Base-by-base conservation (phyloP, 2,113 vertebrate genomes). In the Excalfactoria chinensis region DNA sequence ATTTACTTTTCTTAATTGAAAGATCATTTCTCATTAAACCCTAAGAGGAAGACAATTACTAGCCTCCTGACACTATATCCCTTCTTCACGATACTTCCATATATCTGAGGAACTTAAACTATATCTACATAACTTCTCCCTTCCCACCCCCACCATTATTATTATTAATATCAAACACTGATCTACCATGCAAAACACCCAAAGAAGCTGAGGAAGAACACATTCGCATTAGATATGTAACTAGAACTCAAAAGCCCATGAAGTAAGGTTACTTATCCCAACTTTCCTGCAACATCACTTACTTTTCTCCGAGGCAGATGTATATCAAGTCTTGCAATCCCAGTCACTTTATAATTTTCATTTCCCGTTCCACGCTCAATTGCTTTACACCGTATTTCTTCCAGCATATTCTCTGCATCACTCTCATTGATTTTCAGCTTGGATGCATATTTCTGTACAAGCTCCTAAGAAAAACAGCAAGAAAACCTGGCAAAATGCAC, bases 261-360 rank as follows among this genome's bases (percentile, higher is more conserved):
- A 74, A 74, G 20, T 6, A 67, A 79, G 69, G 62, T n/a, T 35
- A 58, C 41, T 84, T 62, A n/a, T 49, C 46, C n/a, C 43, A 67
- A 60, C 4, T 76, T 40, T 18, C 34, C 48, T 26, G 46, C 69
- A 82, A 6, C 11, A 17, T 26, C 26, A 95, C 98, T 98, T 96
- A 98, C 98, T 89, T 97, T 98, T 86, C 95, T 96, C 9, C 93
- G 72, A 72, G 99, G 98, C 79, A 99, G 96, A 79, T 98, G 97
- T 22, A 99, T 97, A 92, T 99, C 98, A 62, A 99, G 97, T 2
- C 98, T 98, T 0, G 99, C 99, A 75, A 99, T 95, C 7, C 97
- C 97, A 1, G 98, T 99, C 62, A 98, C 96, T 84, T 96, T 98
- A 74, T 97, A 99, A 25, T 97, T 97, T 86, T 98, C 97, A 95